A percentile compares a stretch with the other conserved stretches of the same genome.
phyloP scores from a whole-genome alignment of 2,113 vertebrate species.

The Cryptotis parvus region DNA sequence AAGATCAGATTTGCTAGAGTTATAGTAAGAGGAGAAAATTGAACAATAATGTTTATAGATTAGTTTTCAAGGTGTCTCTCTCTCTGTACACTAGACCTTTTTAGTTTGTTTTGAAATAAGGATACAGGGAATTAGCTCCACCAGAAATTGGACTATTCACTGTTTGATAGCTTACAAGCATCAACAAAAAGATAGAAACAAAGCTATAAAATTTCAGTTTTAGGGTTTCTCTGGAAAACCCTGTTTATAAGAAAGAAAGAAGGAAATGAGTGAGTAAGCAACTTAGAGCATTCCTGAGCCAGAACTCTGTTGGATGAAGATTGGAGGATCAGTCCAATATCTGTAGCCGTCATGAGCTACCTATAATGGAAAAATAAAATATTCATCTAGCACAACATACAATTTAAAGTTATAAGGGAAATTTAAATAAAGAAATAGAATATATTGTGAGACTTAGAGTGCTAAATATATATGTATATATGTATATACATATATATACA shows the following conservation, averaged over 20 bases:
- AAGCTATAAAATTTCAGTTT: neutral
- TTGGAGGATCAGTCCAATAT: neutral
- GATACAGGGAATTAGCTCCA: neutral
- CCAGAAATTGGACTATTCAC: neutral
- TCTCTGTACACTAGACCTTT: no score
- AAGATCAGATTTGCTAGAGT: neutral
- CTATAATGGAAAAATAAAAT: neutral
- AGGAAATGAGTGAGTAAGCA: no score
- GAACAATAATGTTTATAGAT: neutral
- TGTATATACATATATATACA: no score
- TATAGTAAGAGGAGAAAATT: neutral
- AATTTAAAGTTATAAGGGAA: constrained; percentile 12
- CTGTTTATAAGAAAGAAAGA: no score
- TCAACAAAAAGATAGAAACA: no score
- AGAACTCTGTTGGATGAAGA: rapidly evolving
- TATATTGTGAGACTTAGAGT: neutral
- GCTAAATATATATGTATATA: neutral
- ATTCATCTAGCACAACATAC: neutral
- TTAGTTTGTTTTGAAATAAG: neutral
- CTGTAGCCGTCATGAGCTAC: neutral
- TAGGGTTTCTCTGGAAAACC: constrained; percentile 6
- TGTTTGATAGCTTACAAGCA: neutral
- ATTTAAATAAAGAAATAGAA: constrained; percentile 26
- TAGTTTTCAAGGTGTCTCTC: no score
- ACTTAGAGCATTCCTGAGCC: rapidly evolving